Percentiles rank a stretch among this genome's conserved stretches.
Conservation (phyloP, 2,113 vertebrate genomes). For the Gopherus flavomarginatus region DNA sequence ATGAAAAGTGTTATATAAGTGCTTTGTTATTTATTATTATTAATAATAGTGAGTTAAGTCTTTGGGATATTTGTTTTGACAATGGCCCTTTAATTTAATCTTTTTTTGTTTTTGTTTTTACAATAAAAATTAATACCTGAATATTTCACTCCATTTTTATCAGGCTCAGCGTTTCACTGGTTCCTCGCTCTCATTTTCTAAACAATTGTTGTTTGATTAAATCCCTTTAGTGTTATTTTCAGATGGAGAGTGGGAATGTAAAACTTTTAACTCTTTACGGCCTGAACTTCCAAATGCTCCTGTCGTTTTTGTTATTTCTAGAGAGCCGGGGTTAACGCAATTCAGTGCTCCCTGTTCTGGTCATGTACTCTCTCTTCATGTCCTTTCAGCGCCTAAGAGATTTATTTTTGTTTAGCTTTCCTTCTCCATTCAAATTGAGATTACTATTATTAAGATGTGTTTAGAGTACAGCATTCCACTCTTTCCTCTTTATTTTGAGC, state of each 20-base stretch:
- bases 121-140: not conserved
- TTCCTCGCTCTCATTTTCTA: not conserved
- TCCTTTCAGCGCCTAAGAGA: constrained; percentile 37
- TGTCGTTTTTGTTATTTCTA: not conserved
- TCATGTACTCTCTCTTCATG: constrained; percentile 20
- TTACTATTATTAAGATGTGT: constrained; percentile 49
- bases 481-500: constrained; percentile 49
- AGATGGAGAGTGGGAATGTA: fast-evolving
- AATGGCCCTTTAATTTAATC: not conserved
- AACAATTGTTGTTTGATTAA: not conserved
- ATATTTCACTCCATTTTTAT: not conserved
- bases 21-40: not conserved
- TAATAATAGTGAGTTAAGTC: not conserved
- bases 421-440: constrained; percentile 52
- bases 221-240: not conserved
- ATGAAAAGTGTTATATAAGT: not conserved
- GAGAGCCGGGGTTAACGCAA: not conserved
- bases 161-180: not conserved
- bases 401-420: constrained; percentile 67
- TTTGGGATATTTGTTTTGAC: not conserved
- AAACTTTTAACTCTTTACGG: not conserved
- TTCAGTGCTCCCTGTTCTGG: constrained; percentile 12
- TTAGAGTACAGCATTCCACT: constrained; percentile 54
- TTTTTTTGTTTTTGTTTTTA: not conserved
- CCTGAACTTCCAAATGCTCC: not conserved